Conservation (phyloP, 2,888 invertebrate species). For the Megalurothrips usitatus region DNA sequence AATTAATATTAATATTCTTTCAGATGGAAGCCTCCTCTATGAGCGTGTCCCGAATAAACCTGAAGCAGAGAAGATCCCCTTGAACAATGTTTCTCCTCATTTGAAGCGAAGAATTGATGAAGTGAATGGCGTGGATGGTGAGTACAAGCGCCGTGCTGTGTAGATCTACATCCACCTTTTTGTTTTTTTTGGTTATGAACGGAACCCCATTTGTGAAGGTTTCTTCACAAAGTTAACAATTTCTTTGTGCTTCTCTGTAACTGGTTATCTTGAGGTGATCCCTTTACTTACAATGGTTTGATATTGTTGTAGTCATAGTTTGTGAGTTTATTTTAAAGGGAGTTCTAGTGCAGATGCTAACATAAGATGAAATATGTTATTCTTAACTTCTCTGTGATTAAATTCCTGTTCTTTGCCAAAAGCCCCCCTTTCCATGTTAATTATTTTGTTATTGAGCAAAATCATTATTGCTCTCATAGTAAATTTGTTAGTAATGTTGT, state of each 20-base stretch:
- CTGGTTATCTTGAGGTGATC: background rate
- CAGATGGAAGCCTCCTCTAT: conserved; percentile 81
- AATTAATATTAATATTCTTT: conserved; percentile 35
- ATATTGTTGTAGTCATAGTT: no score
- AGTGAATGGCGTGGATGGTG: conserved; percentile 83
- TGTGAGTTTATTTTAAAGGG: no score
- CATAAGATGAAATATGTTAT: background rate
- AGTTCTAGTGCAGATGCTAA: background rate
- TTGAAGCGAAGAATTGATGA: conserved; percentile 87
- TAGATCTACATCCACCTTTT: conserved; percentile 4
- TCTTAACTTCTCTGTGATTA: background rate
- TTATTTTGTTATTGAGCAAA: no score
- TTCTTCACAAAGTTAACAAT: conserved; percentile 2
- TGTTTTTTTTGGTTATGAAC: conserved; percentile 47
- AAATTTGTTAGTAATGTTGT: no score
- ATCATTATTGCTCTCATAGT: no score
- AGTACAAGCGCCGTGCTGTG: conserved; percentile 43
- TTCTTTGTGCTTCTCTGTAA: no score
- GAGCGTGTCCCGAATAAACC: conserved; percentile 79
- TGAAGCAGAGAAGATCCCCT: conserved; percentile 63
- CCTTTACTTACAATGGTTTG: background rate
- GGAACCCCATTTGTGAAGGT: conserved; percentile 46
- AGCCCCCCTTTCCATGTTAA: no score
- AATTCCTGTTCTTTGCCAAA: background rate
- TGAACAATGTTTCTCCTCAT: conserved; percentile 51